These are phyloP conservation scores for Stomatorhinus ivindoensis DNA, from an alignment of 2,113 vertebrate species.

Conservation along the genomic window DNA sequence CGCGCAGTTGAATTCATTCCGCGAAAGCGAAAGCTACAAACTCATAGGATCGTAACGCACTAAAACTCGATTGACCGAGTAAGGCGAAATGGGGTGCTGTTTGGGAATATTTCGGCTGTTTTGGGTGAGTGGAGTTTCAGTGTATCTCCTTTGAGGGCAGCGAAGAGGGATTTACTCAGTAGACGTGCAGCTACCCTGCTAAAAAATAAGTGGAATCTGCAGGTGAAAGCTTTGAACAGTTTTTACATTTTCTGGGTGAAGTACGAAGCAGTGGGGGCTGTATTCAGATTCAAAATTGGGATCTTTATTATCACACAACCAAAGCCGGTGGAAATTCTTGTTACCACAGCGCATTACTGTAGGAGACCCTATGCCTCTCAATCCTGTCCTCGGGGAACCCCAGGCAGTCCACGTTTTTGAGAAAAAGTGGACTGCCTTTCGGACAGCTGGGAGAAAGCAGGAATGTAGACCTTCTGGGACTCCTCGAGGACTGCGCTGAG, in stretches of 20 bases:
- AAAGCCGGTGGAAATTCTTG: not conserved
- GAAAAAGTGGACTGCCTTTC: not conserved
- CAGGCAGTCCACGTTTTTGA: not conserved
- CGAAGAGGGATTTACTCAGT: not conserved
- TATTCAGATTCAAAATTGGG: not conserved
- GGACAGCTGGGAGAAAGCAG: not conserved
- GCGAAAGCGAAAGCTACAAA: not conserved
- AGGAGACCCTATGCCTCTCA: not conserved
- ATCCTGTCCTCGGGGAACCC: not conserved
- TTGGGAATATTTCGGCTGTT: conserved; percentile 1
- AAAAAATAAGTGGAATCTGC: not conserved
- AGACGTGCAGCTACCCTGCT: not conserved
- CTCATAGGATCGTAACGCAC: not conserved
- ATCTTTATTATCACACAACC: not conserved
- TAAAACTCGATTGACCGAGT: not conserved
- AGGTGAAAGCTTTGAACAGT: not conserved
- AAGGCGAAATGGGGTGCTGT: not conserved
- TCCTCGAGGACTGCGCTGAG: not conserved
- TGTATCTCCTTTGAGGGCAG: not conserved
- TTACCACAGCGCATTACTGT: not conserved
- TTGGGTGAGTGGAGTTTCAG: conserved; percentile 20
- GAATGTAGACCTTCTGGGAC: not conserved
- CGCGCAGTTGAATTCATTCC: not conserved
- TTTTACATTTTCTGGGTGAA: not conserved
- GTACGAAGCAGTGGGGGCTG: not conserved